Conservation (phyloP, 2,797 vertebrate species). For the Cryptoprocta ferox region DNA sequence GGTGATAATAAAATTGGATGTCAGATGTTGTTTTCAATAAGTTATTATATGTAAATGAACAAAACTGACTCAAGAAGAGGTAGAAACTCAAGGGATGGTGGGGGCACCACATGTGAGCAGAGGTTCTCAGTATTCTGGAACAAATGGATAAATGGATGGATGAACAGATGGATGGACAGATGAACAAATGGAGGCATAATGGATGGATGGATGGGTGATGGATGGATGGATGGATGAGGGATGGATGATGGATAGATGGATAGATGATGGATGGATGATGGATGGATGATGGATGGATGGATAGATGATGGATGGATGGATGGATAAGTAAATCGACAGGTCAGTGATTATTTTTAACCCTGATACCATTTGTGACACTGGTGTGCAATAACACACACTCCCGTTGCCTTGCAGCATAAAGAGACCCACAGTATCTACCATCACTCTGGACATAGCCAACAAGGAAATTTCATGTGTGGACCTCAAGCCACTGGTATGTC, state of each 20-base stretch:
- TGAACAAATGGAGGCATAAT: background rate
- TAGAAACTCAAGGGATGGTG: background rate
- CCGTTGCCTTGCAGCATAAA: conserved; percentile 36
- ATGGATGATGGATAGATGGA: background rate
- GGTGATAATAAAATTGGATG: background rate
- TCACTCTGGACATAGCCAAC: conserved; percentile 74
- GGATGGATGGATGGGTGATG: background rate
- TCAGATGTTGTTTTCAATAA: background rate
- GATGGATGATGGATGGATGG: background rate
- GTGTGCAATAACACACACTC: background rate
- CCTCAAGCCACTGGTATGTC: conserved; percentile 69
- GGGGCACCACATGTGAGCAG: background rate
- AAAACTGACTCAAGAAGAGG: background rate
- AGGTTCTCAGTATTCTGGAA: background rate
- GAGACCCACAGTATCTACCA: conserved; percentile 2
- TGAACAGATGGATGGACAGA: background rate
- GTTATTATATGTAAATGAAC: background rate
- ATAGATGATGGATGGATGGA: background rate
- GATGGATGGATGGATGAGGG: too few relatives aligned
- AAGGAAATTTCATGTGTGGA: conserved; percentile 72
- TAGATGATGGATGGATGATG: background rate
- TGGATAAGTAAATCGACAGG: too few relatives aligned
- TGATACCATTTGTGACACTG: fast-evolving
- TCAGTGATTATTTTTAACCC: background rate
- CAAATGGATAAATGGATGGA: background rate